Conservation (phyloP, 2,113 vertebrate genomes). For the Labrus mixtus region DNA sequence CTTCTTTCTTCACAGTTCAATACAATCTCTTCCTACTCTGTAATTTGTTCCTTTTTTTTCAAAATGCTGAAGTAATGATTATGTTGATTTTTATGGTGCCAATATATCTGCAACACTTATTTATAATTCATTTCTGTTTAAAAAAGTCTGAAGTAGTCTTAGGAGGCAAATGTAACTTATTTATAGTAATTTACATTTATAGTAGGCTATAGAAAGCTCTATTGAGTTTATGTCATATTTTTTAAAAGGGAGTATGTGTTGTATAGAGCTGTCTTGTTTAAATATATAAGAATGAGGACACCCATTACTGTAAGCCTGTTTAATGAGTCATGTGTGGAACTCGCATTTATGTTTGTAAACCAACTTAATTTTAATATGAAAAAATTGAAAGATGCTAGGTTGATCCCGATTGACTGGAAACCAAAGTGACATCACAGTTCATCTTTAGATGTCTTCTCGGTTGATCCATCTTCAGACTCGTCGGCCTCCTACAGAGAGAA, state of each 20-base stretch:
- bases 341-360: conserved; percentile 11
- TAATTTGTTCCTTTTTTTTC: background rate
- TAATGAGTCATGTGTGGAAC: background rate
- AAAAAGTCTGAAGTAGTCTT: no score
- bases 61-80: no score
- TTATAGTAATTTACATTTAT: no score
- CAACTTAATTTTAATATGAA: conserved; percentile 66
- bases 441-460: conserved; percentile 67
- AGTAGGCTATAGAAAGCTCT: no score
- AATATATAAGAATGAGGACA: no score
- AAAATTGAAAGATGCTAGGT: conserved; percentile 38
- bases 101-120: no score
- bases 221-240: no score
- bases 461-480: conserved; percentile 36
- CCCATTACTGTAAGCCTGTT: background rate
- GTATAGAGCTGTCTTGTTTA: no score
- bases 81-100: no score
- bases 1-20: background rate
- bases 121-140: no score
- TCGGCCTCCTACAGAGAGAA: conserved; percentile 40
- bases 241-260: no score
- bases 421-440: conserved; percentile 72
- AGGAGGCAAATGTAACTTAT: no score
- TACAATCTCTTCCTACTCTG: background rate
- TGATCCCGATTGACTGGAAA: conserved; percentile 40